These are phyloP conservation scores for Gerosis bhagava DNA, from an alignment of 2,888 invertebrate species.

Conservation along the genomic window DNA sequence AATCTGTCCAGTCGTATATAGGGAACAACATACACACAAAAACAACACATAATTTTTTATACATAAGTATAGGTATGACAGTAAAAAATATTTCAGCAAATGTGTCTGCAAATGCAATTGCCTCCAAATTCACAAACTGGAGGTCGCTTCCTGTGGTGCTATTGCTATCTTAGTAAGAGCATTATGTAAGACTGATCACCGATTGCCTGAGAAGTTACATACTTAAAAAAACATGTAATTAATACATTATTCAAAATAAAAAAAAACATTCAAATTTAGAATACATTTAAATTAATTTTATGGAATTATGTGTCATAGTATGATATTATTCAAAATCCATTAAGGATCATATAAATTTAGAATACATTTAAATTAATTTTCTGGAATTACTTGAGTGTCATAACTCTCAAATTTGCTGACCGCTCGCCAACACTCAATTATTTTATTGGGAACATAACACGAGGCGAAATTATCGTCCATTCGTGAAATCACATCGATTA, in stretches of 20 bases:
- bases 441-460: conserved; percentile 34
- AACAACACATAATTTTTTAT: too few species aligned
- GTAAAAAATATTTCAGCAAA: too few species aligned
- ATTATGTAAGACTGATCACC: too few species aligned
- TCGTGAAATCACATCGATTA: conserved; percentile 39
- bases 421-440: conserved; percentile 25
- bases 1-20: too few species aligned
- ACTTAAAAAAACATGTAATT: too few species aligned
- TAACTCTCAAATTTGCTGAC: conserved; percentile 23
- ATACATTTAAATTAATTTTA: conserved; percentile 20
- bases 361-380: conserved; percentile 20
- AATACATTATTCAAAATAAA: conserved; percentile 13
- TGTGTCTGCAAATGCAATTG: too few species aligned
- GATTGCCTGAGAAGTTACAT: too few species aligned
- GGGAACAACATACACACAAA: too few species aligned
- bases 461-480: conserved; percentile 38
- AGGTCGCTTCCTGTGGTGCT: too few species aligned
- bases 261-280: neutral
- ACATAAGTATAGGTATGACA: too few species aligned
- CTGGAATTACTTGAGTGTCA: neutral
- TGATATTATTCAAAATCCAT: conserved; percentile 13
- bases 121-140: too few species aligned
- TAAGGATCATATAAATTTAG: neutral
- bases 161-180: too few species aligned
- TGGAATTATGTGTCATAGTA: neutral